Conservation (phyloP, 2,797 vertebrate species). For the Phataginus tetradactyla region DNA sequence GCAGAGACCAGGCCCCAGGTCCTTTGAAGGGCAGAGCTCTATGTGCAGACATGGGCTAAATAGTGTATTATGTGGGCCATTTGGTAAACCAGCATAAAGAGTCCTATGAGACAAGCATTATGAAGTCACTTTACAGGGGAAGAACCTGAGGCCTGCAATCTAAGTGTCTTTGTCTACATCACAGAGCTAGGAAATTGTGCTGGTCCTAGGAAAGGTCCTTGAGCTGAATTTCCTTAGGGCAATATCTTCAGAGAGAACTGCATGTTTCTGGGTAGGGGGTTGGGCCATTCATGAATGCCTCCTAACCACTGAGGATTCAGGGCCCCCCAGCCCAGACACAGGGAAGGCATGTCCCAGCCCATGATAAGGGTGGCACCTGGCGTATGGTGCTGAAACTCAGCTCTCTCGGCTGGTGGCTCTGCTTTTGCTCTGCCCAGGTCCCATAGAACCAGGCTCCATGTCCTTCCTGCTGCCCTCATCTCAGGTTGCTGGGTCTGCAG, state of each 20-base stretch:
- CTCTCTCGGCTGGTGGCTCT: not conserved
- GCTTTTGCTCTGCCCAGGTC: not conserved
- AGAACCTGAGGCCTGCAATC: not conserved
- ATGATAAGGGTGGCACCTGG: not conserved
- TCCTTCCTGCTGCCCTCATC: not conserved
- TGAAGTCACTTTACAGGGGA: not conserved
- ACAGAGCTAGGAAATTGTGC: not conserved
- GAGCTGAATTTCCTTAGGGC: not conserved
- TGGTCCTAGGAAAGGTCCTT: not conserved
- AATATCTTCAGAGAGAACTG: not conserved
- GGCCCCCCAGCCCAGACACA: not conserved
- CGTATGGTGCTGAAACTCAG: too few relatives aligned
- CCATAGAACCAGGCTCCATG: not conserved
- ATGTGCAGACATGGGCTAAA: accelerated
- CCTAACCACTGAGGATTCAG: not conserved
- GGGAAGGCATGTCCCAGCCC: accelerated
- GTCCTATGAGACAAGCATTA: accelerated
- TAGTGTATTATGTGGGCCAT: accelerated
- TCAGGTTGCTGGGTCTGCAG: not conserved
- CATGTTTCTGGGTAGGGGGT: not conserved
- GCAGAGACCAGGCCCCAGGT: not conserved
- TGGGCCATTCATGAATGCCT: accelerated
- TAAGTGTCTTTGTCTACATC: not conserved
- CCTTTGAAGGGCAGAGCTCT: not conserved
- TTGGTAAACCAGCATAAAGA: not conserved